A percentile compares a stretch with the other conserved stretches of the same genome.
These are phyloP conservation scores for Stictonetta naevosa DNA, from an alignment of 2,113 vertebrate species.

Conservation along the genomic window DNA sequence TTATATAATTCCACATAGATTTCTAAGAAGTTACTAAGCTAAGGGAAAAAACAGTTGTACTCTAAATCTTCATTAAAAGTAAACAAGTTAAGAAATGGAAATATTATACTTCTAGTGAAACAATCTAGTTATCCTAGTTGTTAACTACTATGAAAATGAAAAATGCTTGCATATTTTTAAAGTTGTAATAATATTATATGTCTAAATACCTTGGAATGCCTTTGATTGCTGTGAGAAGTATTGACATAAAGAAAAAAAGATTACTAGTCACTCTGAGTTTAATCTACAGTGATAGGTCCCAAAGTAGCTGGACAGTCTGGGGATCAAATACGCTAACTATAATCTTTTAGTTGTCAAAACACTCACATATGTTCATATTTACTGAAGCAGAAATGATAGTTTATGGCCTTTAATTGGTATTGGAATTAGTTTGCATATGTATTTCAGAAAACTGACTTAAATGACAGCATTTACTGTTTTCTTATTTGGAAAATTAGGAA, in stretches of 20 bases:
- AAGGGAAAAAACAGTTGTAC: neutral
- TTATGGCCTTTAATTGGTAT: conserved; percentile 46
- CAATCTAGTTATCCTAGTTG: neutral
- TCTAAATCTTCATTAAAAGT: neutral
- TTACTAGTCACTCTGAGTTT: conserved; percentile 2
- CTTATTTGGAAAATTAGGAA: conserved; percentile 51
- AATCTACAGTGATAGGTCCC: conserved; percentile 6
- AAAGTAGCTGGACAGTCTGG: conserved; percentile 38
- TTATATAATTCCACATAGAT: neutral
- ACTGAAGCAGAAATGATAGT: conserved; percentile 67
- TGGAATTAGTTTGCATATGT: conserved; percentile 49
- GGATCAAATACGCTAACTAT: conserved; percentile 23
- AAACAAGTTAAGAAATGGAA: neutral
- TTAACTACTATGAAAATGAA: neutral
- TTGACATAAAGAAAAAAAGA: neutral
- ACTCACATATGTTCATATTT: conserved; percentile 54
- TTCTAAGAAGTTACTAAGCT: neutral
- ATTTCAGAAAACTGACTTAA: conserved; percentile 54
- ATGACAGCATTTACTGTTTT: conserved; percentile 38
- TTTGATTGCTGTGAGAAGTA: neutral
- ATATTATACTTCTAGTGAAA: neutral
- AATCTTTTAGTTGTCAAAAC: conserved; percentile 69
- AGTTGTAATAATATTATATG: neutral
- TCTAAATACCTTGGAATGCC: neutral
- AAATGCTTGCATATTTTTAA: neutral